Evolutionary conservation across 2,888 invertebrate genomes (phyloP).

Genomic region (Pediacus dermestoides): DNA sequence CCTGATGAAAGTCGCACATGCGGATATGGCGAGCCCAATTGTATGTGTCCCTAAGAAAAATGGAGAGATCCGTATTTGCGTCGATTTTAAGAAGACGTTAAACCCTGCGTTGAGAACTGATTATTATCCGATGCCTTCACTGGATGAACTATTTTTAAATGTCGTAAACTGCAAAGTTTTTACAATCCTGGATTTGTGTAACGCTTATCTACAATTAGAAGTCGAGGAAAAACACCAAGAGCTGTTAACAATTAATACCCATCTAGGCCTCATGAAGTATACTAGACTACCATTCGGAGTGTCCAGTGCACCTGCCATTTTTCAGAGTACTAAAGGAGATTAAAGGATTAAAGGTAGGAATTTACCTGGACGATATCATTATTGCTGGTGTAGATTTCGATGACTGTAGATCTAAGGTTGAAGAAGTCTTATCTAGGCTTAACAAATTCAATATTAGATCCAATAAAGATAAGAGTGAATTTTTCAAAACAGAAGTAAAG

Average conservation of each 20-base stretch:
- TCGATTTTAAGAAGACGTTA: slow-evolving; percentile 5
- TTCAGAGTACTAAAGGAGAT: slow-evolving; percentile 7
- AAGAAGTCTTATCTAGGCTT: slow-evolving; percentile 1
- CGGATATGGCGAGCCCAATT: slow-evolving; percentile 12
- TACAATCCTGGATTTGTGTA: neutral
- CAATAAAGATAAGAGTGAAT: slow-evolving; percentile 7
- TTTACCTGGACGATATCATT: slow-evolving; percentile 5
- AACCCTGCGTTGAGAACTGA: slow-evolving; percentile 1
- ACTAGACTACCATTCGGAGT: slow-evolving; percentile 8
- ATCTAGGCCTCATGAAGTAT: neutral
- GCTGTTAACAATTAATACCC: neutral
- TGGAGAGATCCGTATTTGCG: slow-evolving; percentile 8
- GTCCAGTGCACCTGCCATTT: slow-evolving; percentile 5
- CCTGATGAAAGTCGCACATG: slow-evolving; percentile 7
- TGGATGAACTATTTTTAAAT: neutral
- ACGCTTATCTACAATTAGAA: slow-evolving; percentile 1
- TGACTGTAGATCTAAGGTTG: slow-evolving; percentile 1
- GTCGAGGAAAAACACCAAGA: neutral
- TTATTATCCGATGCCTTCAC: neutral
- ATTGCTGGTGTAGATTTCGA: neutral
- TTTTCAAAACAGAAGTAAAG: slow-evolving; percentile 6
- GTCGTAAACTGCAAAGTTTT: neutral
- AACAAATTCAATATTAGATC: slow-evolving; percentile 3
- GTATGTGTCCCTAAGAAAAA: slow-evolving; percentile 12
- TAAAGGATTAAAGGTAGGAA: slow-evolving; percentile 9